Conservation (phyloP, 2,797 vertebrate genomes). For the Chlorospingus semifuscus region DNA sequence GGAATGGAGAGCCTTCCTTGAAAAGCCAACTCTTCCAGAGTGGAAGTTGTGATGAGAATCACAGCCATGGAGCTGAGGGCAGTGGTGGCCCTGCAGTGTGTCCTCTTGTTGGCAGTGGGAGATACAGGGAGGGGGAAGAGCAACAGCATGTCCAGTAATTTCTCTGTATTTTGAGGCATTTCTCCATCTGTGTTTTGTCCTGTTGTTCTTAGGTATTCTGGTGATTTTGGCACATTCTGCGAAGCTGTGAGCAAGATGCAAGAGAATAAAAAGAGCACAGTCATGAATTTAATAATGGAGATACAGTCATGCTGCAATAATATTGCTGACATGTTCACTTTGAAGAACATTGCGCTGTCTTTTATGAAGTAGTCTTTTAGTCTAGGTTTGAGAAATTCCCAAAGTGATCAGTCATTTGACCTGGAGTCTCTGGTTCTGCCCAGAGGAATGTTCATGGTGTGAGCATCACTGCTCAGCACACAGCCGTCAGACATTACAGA, state of each 20-base stretch:
- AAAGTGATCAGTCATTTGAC: neutral
- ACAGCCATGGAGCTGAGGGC: neutral
- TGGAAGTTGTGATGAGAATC: neutral
- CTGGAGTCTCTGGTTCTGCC: neutral
- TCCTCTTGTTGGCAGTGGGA: neutral
- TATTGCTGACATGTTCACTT: neutral
- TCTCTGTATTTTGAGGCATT: neutral
- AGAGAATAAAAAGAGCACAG: neutral
- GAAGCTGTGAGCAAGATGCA: neutral
- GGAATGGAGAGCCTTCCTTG: neutral
- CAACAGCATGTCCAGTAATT: neutral
- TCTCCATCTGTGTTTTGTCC: neutral
- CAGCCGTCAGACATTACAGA: neutral
- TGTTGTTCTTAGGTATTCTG: neutral
- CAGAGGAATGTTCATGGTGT: accelerated
- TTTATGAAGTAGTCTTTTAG: neutral
- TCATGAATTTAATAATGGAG: neutral
- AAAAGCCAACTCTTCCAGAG: neutral
- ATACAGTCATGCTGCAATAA: neutral
- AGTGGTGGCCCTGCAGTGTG: neutral
- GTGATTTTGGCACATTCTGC: neutral
- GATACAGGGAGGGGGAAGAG: neutral
- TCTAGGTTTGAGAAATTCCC: neutral
- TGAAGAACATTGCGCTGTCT: neutral
- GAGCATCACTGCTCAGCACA: neutral